phyloP scores from a whole-genome alignment of 2,888 invertebrate species.

The Bombylius discolor region DNA sequence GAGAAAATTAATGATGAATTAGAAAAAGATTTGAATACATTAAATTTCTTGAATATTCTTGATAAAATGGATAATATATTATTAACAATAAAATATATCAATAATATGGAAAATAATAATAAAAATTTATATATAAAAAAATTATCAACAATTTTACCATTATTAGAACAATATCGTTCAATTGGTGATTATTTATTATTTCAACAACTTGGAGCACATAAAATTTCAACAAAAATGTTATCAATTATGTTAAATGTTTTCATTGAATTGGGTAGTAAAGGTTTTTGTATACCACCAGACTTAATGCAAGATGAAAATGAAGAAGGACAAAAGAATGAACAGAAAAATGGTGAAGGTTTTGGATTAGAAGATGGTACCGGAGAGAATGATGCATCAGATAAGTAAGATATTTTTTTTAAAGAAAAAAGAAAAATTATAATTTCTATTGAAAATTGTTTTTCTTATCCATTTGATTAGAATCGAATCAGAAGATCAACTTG shows the following conservation, averaged over 20 bases:
- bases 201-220: constrained; percentile 63
- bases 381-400: constrained; percentile 88
- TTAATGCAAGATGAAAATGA: constrained; percentile 60
- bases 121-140: constrained; percentile 21
- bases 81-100: constrained; percentile 35
- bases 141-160: constrained; percentile 39
- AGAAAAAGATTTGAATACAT: constrained; percentile 43
- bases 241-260: constrained; percentile 74
- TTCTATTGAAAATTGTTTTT: not conserved
- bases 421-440: not conserved
- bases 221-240: constrained; percentile 68
- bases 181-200: constrained; percentile 68
- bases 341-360: constrained; percentile 56
- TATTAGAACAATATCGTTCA: constrained; percentile 63
- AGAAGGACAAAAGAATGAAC: constrained; percentile 38
- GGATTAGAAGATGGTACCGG: constrained; percentile 89
- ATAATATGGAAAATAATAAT: constrained; percentile 21
- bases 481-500: constrained; percentile 81
- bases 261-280: constrained; percentile 68
- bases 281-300: constrained; percentile 88
- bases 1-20: constrained; percentile 50
- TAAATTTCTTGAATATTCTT: constrained; percentile 43
- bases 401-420: constrained; percentile 20
- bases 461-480: constrained; percentile 16
- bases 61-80: constrained; percentile 36